Base-by-base conservation (phyloP, 2,113 vertebrate genomes). In the Tupaia tana region DNA sequence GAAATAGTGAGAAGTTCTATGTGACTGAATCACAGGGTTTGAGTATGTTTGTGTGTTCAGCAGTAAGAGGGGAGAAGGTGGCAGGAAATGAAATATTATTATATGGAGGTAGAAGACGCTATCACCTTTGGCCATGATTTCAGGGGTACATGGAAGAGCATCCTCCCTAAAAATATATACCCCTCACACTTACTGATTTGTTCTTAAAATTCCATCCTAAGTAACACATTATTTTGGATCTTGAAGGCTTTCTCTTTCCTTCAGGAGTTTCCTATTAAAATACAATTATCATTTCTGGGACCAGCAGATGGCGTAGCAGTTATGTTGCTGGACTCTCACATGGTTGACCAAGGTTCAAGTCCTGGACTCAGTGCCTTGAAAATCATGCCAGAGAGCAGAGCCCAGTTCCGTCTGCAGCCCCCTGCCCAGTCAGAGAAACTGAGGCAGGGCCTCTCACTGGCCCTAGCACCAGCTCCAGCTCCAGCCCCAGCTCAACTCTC, bases 201-300 rank as follows among this genome's bases (percentile, higher is more conserved):
- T 43, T 86, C 10, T 43, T 73, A 80, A 79, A 92, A 81, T 59
- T 52, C 2, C 16, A 64, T 24, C 12, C 59, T 90, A 27, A 66
- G 9, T 77, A 89, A 64, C 64, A 89, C 9, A 31, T 89, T 58
- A 2, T 64, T 78, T 89, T 71, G 13, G 2, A 77, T 92, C 27
- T 77, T 63, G 7, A 77, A 94, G 20, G 25, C 29, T 59, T 75
- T 70, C 4, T 73, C 15, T 80, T 4, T 63, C 14, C 14, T 56
- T 96, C 61, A 43, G 16, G 52, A 61, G 4, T 79, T 19, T 64
- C 31, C 71, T 89, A 74, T 88, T 83, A 69, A 94, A 83, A 77
- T 59, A 61, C 7, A 73, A 90, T 43, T 73, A 70, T 19, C 4
- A 4, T 59, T 43, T 43, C 43, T 43, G 43, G 43, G 43, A 43